Base-by-base conservation (phyloP, 2,888 invertebrate genomes). In the Trissoscelio sp. region DNA sequence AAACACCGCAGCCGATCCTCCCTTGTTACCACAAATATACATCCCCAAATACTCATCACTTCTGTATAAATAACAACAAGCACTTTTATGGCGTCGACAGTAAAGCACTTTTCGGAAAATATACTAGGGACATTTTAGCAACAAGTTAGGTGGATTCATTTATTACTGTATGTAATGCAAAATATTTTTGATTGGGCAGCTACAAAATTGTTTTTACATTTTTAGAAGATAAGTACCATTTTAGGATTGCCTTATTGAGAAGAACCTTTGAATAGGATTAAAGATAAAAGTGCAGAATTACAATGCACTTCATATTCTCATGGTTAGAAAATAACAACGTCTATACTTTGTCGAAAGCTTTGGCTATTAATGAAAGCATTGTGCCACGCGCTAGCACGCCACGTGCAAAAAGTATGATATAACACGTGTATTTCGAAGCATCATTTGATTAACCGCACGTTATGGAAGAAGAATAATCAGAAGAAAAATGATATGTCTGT, bases 361-460 rank as follows among this genome's bases (percentile, higher is more conserved):
- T 39, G n/a, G 58, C 37, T 48, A 70, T 78, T 79, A 79, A 57
- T 79, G 73, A 58, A 57, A 80, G 83, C 81, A 83, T 81, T 60
- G 70, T 72, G 86, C 84, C 88, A 88, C 88, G 87, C 87, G 87
- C 87, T 85, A 84, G 83, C 87, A 31, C 9, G 66, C 86, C 88
- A 88, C 88, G 88, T 88, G 87, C 84, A 79, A 69, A 74, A 55
- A 62, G 57, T 80, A 77, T 70, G 74, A 83, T 72, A 78, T 79
- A 84, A 84, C 84, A 67, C 73, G 81, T 79, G 81, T 82, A 80
- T 83, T 85, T 85, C 31, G 39, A 46, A 39, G 60, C 73, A 51
- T 60, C 73, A 37, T 60, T 74, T 67, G 44, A 60, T 69, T 53
- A 39, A 58, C 22, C n/a, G 14, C 57, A 11, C 16, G 16, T 12